A percentile compares a stretch with the other conserved stretches of the same genome.
phyloP scores from a whole-genome alignment of 2,113 vertebrate species.

The Sorex fumeus region DNA sequence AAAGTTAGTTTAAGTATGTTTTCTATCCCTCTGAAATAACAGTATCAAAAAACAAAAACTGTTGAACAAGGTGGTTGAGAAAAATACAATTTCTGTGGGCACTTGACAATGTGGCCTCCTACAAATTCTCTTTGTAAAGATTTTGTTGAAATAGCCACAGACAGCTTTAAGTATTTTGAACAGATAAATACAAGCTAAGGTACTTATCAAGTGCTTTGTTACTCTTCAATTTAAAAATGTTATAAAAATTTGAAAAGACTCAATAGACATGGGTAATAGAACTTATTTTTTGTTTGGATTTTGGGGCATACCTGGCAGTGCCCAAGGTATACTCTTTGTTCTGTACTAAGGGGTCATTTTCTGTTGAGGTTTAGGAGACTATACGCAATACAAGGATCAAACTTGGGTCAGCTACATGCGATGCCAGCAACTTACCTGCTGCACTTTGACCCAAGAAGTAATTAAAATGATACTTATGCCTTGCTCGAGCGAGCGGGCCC shows the following conservation, averaged over 20 bases:
- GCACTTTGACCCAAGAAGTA: too few species aligned
- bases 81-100: not conserved
- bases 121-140: slow-evolving; percentile 22
- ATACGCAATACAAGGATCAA: too few species aligned
- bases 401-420: too few species aligned
- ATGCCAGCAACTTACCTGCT: too few species aligned
- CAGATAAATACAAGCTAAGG: not conserved
- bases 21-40: not conserved
- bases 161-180: not conserved
- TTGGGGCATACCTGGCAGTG: not conserved
- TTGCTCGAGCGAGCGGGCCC: too few species aligned
- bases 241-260: not conserved
- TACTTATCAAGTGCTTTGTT: not conserved
- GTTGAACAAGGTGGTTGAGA: not conserved
- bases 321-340: too few species aligned
- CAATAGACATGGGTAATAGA: not conserved
- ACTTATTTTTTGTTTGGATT: not conserved
- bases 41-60: not conserved
- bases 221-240: not conserved
- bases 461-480: not conserved
- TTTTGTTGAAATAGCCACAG: slow-evolving; percentile 5
- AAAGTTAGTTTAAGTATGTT: not conserved
- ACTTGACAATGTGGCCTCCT: slow-evolving; percentile 51
- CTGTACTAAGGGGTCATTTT: too few species aligned
- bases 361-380: too few species aligned